Percentiles rank a stretch among this genome's conserved stretches.
Conservation (phyloP, 1,140 invertebrate genomes). For the Bradysia coprophila region DNA sequence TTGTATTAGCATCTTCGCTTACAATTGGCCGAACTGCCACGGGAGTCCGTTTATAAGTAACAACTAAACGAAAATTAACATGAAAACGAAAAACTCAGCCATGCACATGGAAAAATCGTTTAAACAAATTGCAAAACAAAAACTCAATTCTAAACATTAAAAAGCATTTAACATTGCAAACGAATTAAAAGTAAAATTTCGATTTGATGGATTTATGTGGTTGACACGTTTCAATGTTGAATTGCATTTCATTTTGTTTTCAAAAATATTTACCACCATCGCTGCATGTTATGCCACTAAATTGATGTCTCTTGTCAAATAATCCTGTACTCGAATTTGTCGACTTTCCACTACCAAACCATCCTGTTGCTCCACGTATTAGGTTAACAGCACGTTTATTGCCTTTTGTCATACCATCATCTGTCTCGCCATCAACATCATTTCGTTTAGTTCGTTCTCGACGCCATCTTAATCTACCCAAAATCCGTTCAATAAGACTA, state of each 20-base stretch:
- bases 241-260: too few relatives aligned
- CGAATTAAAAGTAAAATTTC: not conserved
- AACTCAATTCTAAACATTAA: not conserved
- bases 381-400: constrained; percentile 1
- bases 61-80: not conserved
- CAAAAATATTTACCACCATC: constrained; percentile 3
- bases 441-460: not conserved
- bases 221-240: too few relatives aligned
- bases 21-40: not conserved
- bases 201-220: not conserved
- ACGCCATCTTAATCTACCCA: not conserved
- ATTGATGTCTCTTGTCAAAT: not conserved
- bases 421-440: not conserved
- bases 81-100: too few relatives aligned
- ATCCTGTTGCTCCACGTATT: not conserved
- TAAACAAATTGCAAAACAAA: not conserved
- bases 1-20: too few relatives aligned
- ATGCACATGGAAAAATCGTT: too few relatives aligned
- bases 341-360: constrained; percentile 1
- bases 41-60: constrained; percentile 1
- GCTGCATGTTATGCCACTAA: not conserved
- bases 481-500: not conserved
- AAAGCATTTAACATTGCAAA: too few relatives aligned
- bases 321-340: not conserved
- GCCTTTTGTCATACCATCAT: not conserved